Evolutionary conservation across 1,140 invertebrate species (phyloP).

Genomic region (Cyphomyrmex costatus): DNA sequence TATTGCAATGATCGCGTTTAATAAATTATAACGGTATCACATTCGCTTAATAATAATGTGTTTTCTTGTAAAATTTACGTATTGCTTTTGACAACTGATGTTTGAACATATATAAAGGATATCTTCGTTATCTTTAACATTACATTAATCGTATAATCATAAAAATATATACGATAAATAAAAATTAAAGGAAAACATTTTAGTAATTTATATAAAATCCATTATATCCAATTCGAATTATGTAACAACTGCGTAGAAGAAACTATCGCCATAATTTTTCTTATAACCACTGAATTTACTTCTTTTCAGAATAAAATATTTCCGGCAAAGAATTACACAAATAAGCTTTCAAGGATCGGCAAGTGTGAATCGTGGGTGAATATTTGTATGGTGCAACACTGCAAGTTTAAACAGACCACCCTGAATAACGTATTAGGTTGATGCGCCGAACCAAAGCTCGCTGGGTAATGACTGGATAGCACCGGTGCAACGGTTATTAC

Average conservation of each 20-base stretch:
- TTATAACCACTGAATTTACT: too few relatives aligned
- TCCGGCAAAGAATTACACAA: neutral
- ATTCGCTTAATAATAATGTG: constrained; percentile 33
- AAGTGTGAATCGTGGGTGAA: neutral
- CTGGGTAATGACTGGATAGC: constrained; percentile 75
- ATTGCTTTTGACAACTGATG: constrained; percentile 15
- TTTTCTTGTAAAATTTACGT: constrained; percentile 3
- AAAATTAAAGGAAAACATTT: neutral
- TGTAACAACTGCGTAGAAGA: neutral
- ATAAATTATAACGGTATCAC: constrained; percentile 60
- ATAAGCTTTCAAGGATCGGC: neutral
- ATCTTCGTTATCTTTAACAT: too few relatives aligned
- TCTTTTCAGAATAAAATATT: neutral
- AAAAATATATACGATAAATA: neutral
- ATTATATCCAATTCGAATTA: neutral
- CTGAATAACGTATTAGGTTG: constrained; percentile 80
- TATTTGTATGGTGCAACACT: neutral
- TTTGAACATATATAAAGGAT: constrained; percentile 1
- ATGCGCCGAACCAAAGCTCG: constrained; percentile 68
- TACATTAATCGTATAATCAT: neutral
- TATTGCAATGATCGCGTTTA: constrained; percentile 34
- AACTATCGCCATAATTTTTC: neutral
- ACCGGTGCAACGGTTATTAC: constrained; percentile 70
- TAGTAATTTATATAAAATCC: neutral
- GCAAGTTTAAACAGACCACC: constrained; percentile 72